Percentiles rank a stretch among this genome's conserved stretches.
Evolutionary conservation across 2,888 invertebrate genomes (phyloP).

Genomic region (Drosophila sordidapex): DNA sequence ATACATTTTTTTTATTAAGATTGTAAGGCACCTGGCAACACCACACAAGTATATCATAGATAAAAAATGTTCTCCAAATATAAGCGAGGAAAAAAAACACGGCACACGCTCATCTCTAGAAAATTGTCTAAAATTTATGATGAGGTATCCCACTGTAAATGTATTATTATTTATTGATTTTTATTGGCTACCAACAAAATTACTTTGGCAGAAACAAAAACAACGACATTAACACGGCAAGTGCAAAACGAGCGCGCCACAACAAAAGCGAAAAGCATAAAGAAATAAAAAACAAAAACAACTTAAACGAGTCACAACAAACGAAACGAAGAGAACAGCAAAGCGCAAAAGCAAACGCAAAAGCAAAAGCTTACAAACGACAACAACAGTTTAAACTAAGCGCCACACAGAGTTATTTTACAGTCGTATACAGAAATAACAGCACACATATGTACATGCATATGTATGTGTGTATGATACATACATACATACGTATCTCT

Average conservation of each 20-base stretch:
- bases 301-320: conserved; percentile 51
- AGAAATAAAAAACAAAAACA: conserved; percentile 18
- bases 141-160: conserved; percentile 42
- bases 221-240: conserved; percentile 6
- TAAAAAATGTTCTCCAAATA: not conserved
- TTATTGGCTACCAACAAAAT: conserved; percentile 51
- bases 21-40: not conserved
- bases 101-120: too few species aligned
- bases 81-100: not conserved
- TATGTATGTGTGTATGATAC: not conserved
- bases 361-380: conserved; percentile 26
- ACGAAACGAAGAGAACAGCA: conserved; percentile 32
- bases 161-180: conserved; percentile 80
- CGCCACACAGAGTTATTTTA: conserved; percentile 29
- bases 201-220: conserved; percentile 50
- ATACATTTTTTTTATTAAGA: not conserved
- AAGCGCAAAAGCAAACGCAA: conserved; percentile 26
- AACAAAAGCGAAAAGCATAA: conserved; percentile 59
- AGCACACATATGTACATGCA: conserved; percentile 2
- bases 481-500: not conserved
- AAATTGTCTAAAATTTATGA: not conserved
- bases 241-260: conserved; percentile 68
- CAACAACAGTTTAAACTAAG: conserved; percentile 33
- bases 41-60: not conserved
- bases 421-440: conserved; percentile 54